These are phyloP conservation scores for Apogon hyalosoma DNA, from an alignment of 2,797 vertebrate genomes.

Conservation along the genomic window DNA sequence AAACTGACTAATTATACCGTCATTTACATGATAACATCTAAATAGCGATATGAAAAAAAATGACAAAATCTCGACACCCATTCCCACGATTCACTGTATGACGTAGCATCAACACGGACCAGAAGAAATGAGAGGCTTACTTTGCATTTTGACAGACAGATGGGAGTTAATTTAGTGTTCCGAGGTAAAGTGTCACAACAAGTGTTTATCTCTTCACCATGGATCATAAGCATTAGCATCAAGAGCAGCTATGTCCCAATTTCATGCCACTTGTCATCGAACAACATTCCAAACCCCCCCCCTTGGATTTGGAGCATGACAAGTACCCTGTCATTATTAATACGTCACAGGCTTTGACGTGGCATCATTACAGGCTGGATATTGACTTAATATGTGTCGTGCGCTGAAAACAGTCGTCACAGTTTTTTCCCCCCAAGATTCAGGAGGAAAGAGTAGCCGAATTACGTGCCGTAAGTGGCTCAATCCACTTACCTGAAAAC, in stretches of 20 bases:
- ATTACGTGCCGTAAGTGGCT: constrained; percentile 11
- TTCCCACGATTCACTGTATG: neutral
- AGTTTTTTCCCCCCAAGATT: constrained; percentile 5
- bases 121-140: too few relatives aligned
- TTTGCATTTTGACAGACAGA: neutral
- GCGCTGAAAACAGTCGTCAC: neutral
- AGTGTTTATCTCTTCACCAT: neutral
- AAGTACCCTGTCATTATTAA: neutral
- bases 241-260: constrained; percentile 32
- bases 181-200: neutral
- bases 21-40: neutral
- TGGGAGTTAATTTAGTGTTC: neutral
- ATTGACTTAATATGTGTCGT: neutral
- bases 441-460: constrained; percentile 8
- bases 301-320: too few relatives aligned
- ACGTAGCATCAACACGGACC: too few relatives aligned
- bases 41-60: neutral
- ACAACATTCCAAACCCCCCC: neutral
- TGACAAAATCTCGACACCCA: neutral
- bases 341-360: neutral
- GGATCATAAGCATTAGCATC: constrained; percentile 30
- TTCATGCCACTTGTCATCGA: constrained; percentile 8
- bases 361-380: neutral
- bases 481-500: constrained; percentile 18
- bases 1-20: neutral